Base-by-base conservation (phyloP, 1,140 invertebrate species). In the Cecropterus lyciades region DNA sequence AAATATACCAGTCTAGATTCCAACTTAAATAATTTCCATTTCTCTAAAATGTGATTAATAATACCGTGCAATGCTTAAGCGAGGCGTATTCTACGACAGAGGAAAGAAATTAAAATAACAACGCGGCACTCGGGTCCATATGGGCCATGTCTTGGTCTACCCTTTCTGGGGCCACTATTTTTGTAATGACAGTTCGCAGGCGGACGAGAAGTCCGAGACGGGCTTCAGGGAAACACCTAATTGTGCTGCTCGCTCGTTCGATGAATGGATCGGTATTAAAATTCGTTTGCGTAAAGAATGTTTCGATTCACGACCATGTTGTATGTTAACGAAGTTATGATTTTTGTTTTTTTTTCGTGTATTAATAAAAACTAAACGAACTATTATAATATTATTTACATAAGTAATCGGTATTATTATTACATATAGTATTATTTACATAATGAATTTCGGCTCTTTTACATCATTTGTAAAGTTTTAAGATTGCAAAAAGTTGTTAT, bases 111-210 rank as follows among this genome's bases (percentile, higher is more conserved):
- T 77, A 89, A 89, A 89, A 86, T 83, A 85, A 82, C 79, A 65
- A 69, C 73, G 67, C 64, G 74, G 72, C 74, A 76, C 70, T 70
- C 79, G 73, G 77, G 77, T 85, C 86, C 86, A 89, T 87, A 89
- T 87, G 86, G 79, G 73, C 75, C 77, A 17, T 84, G 80, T 87
- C 85, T 80, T 72, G 73, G 76, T 71, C 82, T 86, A 89, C 84
- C 87, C 87, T 90, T 90, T 90, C 85, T 84, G 82, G 75, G 80
- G 75, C 80, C 84, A 89, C 87, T 90, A 90, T 89, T 90, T 90
- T 85, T 82, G 83, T 90, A 89, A 85, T 87, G 87, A 90, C 87
- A 85, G 84, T 85, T 79, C 55, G 80, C 87, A 90, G 87, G 87
- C 85, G 87, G 86, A 65, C 72, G 69, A 62, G 67, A 43, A 46